Evolutionary conservation across 64 coral and sea anemone species (phyloP).

Genomic region (Montipora efflorescens): DNA sequence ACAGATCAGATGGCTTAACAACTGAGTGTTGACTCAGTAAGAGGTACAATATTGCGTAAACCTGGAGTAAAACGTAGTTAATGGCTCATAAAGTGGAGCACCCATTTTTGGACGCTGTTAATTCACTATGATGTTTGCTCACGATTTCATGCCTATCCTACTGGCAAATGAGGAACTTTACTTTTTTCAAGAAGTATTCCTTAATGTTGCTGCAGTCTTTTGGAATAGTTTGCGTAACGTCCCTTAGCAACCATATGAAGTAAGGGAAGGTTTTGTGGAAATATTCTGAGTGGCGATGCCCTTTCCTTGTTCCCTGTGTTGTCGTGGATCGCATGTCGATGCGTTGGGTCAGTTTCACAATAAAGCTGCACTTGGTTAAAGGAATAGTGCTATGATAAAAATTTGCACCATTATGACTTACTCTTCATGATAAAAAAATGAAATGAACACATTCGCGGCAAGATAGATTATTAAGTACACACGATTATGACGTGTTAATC

Average conservation of each 20-base stretch:
- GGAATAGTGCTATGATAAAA: background rate
- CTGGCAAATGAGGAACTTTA: background rate
- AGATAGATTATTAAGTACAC: too few species aligned
- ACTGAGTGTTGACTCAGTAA: too few species aligned
- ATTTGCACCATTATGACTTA: too few species aligned
- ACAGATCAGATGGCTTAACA: too few species aligned
- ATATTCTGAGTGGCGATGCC: background rate
- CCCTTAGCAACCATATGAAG: constrained; percentile 33
- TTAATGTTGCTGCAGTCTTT: constrained; percentile 15
- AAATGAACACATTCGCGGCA: too few species aligned
- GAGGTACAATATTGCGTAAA: too few species aligned
- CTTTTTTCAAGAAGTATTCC: constrained; percentile 47
- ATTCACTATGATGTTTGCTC: too few species aligned
- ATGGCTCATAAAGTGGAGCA: too few species aligned
- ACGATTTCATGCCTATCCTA: background rate
- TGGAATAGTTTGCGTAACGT: background rate
- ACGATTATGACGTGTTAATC: too few species aligned
- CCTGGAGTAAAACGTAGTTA: too few species aligned
- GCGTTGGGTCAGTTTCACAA: constrained; percentile 4
- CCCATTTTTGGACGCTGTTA: too few species aligned
- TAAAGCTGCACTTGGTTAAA: constrained; percentile 21
- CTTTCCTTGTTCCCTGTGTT: background rate
- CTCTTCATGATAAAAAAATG: too few species aligned
- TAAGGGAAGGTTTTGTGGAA: constrained; percentile 27
- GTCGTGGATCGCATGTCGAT: background rate